Evolutionary conservation across 2,888 invertebrate genomes (phyloP).

Genomic region (Uropetala carovei): DNA sequence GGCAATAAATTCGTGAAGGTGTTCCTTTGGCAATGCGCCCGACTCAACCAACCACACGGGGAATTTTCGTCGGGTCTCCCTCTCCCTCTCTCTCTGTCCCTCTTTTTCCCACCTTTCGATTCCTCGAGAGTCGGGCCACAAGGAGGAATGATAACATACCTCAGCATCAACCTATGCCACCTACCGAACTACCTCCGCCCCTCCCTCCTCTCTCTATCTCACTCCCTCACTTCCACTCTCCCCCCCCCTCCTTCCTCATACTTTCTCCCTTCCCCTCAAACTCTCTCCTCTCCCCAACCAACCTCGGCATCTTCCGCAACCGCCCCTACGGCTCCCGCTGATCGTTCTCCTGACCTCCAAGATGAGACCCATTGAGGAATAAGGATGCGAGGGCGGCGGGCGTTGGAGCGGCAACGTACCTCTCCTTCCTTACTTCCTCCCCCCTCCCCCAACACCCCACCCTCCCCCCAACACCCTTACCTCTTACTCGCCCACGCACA

Average conservation of each 20-base stretch:
- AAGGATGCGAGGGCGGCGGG: constrained; percentile 27
- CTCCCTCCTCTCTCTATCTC: not conserved
- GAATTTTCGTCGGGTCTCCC: not conserved
- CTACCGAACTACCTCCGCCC: not conserved
- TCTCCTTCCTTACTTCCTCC: not conserved
- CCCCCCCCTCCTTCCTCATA: not conserved
- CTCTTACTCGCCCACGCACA: not conserved
- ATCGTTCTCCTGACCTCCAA: constrained; percentile 56
- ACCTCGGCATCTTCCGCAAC: not conserved
- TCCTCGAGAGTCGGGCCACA: not conserved
- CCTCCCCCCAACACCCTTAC: not conserved
- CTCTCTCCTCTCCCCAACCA: not conserved
- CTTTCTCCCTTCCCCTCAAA: not conserved
- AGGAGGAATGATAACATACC: not conserved
- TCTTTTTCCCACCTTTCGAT: not conserved
- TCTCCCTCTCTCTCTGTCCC: not conserved
- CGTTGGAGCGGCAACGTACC: not conserved
- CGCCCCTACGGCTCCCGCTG: not conserved
- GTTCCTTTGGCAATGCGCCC: constrained; percentile 7
- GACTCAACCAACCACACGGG: not conserved
- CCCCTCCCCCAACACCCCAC: not conserved
- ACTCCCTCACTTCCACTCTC: not conserved
- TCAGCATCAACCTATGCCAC: too few relatives aligned
- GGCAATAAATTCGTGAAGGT: not conserved
- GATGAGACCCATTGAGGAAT: constrained; percentile 30